Conservation (phyloP, 2,113 vertebrate species). For the Callospermophilus lateralis region DNA sequence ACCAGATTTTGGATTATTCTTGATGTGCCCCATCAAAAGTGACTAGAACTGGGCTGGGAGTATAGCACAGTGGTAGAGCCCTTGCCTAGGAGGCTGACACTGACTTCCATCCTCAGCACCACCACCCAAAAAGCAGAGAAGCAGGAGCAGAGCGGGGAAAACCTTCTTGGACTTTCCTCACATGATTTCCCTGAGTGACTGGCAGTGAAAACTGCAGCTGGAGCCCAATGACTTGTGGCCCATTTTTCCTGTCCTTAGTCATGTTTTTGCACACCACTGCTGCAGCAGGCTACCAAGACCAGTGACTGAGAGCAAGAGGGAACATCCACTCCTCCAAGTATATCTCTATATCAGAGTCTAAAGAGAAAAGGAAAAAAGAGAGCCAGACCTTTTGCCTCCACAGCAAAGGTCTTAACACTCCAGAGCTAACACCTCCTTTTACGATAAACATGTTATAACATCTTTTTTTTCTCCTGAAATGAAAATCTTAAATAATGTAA, state of each 20-base stretch:
- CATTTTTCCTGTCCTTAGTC: not conserved
- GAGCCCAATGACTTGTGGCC: not conserved
- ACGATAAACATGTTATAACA: not conserved
- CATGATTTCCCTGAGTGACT: not conserved
- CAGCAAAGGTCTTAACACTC: not conserved
- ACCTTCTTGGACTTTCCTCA: too few species aligned
- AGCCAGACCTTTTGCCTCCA: not conserved
- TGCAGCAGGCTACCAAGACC: not conserved
- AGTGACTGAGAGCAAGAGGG: not conserved
- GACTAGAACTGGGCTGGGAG: too few species aligned
- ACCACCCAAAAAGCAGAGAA: too few species aligned
- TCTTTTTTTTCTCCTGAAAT: conserved; percentile 4
- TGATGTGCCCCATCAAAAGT: too few species aligned
- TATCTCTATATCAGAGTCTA: not conserved
- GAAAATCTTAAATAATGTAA: conserved; percentile 7
- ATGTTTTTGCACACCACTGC: rapidly evolving
- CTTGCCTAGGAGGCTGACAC: too few species aligned
- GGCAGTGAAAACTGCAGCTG: not conserved
- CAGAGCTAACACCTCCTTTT: not conserved
- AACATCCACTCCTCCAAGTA: not conserved
- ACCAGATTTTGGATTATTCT: too few species aligned
- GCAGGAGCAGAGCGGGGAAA: too few species aligned
- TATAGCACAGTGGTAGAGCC: too few species aligned
- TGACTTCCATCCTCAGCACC: too few species aligned
- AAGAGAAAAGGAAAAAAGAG: not conserved